Conservation (phyloP, 2,888 invertebrate genomes). For the Zygaena filipendulae region DNA sequence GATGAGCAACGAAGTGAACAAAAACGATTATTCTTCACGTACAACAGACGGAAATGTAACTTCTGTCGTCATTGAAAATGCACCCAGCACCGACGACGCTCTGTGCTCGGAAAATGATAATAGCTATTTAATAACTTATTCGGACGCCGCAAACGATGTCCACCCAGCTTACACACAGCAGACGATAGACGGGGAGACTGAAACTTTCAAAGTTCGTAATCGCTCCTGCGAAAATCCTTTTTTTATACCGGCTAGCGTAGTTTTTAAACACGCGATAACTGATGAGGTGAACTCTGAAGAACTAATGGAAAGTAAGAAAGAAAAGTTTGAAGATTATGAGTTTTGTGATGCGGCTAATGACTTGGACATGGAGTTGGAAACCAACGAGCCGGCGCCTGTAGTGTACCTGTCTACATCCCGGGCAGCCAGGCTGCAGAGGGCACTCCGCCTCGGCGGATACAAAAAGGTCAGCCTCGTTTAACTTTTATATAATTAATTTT, state of each 20-base stretch:
- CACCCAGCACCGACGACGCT: conserved; percentile 25
- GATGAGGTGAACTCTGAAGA: conserved; percentile 34
- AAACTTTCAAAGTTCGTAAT: too few relatives aligned
- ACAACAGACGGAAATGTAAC: conserved; percentile 26
- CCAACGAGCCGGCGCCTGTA: conserved; percentile 48
- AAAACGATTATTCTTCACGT: conserved; percentile 35
- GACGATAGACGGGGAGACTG: too few relatives aligned
- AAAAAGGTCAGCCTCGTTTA: conserved; percentile 56
- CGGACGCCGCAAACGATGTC: conserved; percentile 35
- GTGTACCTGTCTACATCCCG: conserved; percentile 61
- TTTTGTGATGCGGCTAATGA: conserved; percentile 55
- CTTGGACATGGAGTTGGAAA: conserved; percentile 55
- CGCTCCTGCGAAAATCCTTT: conserved; percentile 49
- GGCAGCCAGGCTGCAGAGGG: conserved; percentile 62
- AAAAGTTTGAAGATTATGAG: conserved; percentile 55
- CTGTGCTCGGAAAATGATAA: conserved; percentile 29
- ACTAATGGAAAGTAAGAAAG: conserved; percentile 48
- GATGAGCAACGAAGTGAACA: conserved; percentile 33
- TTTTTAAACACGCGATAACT: conserved; percentile 45
- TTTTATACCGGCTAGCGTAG: conserved; percentile 40
- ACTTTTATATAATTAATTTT: conserved; percentile 12
- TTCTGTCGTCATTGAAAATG: conserved; percentile 29
- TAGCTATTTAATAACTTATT: conserved; percentile 42
- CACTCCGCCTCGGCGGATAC: conserved; percentile 65
- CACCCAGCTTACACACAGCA: too few relatives aligned